These are phyloP conservation scores for Pseudochirops cupreus DNA, from an alignment of 2,797 vertebrate genomes.

Conservation along the genomic window DNA sequence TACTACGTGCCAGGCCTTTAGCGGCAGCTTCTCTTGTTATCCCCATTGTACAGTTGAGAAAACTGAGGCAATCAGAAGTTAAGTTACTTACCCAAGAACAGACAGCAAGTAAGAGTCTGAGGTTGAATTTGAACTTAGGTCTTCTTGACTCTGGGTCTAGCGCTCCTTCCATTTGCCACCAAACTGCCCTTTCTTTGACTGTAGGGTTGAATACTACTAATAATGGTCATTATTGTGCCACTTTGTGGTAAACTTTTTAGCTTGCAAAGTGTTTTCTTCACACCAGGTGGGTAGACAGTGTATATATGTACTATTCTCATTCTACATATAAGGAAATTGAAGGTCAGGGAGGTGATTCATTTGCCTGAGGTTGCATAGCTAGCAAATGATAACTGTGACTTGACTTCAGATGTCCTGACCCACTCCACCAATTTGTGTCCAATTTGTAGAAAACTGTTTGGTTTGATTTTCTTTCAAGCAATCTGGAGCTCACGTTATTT, in stretches of 20 bases:
- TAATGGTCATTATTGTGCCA: neutral
- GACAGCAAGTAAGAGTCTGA: neutral
- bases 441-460: neutral
- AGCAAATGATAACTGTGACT: neutral
- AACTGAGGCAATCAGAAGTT: neutral
- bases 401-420: neutral
- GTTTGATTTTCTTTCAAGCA: neutral
- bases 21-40: neutral
- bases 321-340: neutral
- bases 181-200: neutral
- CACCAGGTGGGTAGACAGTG: neutral
- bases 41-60: neutral
- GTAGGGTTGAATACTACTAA: neutral
- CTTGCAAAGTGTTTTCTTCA: neutral
- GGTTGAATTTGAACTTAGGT: neutral
- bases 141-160: neutral
- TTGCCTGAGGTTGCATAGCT: neutral
- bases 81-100: neutral
- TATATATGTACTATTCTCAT: neutral
- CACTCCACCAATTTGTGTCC: neutral
- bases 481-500: neutral
- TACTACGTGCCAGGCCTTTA: neutral
- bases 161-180: neutral
- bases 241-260: neutral
- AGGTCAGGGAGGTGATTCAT: neutral